Evolutionary conservation across 2,113 vertebrate species (phyloP), one percentile per base, ranked within the genome.

Genomic region (Poeciliopsis occidentalis): DNA sequence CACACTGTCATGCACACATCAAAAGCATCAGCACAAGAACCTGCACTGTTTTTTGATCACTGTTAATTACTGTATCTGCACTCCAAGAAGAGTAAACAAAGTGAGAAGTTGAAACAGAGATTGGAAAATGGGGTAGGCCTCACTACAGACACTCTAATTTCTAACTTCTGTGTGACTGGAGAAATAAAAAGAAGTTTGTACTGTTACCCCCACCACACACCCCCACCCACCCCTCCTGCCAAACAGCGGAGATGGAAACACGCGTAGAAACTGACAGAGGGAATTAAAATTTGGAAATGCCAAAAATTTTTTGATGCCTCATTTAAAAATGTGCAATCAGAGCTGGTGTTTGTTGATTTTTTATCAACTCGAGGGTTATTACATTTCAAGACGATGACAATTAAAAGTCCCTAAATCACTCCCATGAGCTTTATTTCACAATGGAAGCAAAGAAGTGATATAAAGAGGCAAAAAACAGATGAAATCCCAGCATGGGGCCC

Each of bases 301-400:
- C 84, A 32, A 87, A 32, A 87, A 64, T 88, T 78, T 80, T 85
- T 87, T 87, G 81, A 91, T 89, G 87, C 83, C 88, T 90, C 86
- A 89, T 92, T 88, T 92, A 89, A 88, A 91, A 93, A 92, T 93
- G 88, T 85, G 84, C 85, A 85, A 90, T 95, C 90, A 92, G 81
- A 90, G 85, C 67, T 83, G 79, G 85, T 91, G 90, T 94, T 94
- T 92, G 92, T 93, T 92, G 94, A 94, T 93, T 94, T 94, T 94
- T 94, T 93, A 94, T 93, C 93, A 88, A 87, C 91, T 87, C 77
- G 80, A 90, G 90, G 87, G 91, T 94, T 93, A 93, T 94, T 94
- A 90, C 91, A 90, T 94, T 94, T 92, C 47, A 64, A 92, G 83
- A 93, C 93, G 89, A 84, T 91, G 93, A 92, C 92, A 94, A 92